These are phyloP conservation scores for Lissocephala sabroskyi DNA, from an alignment of 2,888 invertebrate species.

Conservation along the genomic window DNA sequence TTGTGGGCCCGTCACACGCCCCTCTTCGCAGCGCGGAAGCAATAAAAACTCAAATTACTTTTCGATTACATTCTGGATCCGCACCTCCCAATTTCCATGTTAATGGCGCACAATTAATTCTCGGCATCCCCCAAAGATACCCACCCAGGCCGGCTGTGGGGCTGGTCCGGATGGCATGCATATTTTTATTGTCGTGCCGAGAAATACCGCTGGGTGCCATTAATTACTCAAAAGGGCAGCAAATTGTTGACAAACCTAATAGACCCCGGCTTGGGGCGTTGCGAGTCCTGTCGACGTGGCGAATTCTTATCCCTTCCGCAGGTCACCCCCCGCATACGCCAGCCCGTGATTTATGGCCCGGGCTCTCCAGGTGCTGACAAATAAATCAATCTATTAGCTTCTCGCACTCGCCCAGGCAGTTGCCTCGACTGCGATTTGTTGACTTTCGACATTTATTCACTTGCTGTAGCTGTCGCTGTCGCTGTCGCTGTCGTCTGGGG, in stretches of 20 bases:
- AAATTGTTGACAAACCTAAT: conserved; percentile 6
- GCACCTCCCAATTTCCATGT: conserved; percentile 38
- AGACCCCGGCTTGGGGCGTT: no score
- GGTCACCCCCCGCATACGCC: conserved; percentile 28
- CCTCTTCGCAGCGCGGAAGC: conserved; percentile 56
- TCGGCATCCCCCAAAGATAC: conserved; percentile 21
- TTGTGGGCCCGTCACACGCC: conserved; percentile 8
- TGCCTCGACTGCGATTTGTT: conserved; percentile 59
- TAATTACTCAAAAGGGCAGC: conserved; percentile 59
- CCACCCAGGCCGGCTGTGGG: background rate
- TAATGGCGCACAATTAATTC: conserved; percentile 62
- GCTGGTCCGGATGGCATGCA: conserved; percentile 42
- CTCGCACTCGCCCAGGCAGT: conserved; percentile 59
- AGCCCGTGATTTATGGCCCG: conserved; percentile 62
- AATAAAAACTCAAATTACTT: conserved; percentile 60
- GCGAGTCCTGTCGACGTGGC: conserved; percentile 38
- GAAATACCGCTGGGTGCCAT: conserved; percentile 61
- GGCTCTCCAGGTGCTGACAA: conserved; percentile 69
- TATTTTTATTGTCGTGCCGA: conserved; percentile 49
- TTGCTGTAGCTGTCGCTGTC: conserved; percentile 4
- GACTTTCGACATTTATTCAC: conserved; percentile 41
- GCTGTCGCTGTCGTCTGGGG: conserved; percentile 3
- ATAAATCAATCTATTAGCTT: conserved; percentile 72
- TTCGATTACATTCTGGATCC: conserved; percentile 52
- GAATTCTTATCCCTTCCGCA: conserved; percentile 62